Percentiles rank a stretch among this genome's conserved stretches.
phyloP scores from a whole-genome alignment of 2,113 vertebrate genomes.

The Eudorcas thomsonii region DNA sequence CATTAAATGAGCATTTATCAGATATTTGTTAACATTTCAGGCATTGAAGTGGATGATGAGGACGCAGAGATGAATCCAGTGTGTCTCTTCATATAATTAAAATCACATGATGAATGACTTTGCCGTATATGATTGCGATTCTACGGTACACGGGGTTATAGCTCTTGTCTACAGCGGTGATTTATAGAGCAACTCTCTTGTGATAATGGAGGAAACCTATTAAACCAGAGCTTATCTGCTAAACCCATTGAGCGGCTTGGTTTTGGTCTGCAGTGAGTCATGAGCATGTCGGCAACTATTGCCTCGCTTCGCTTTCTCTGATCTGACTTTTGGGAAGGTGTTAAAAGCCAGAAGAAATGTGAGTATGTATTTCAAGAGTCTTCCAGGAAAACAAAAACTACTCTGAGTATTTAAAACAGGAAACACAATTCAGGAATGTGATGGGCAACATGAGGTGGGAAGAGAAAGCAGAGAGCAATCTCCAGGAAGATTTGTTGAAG shows the following conservation, averaged over 20 bases:
- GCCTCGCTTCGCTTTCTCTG: background rate
- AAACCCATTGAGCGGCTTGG: no score
- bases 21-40: background rate
- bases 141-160: background rate
- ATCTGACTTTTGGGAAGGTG: background rate
- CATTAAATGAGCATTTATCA: background rate
- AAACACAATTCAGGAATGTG: background rate
- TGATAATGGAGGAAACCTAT: background rate
- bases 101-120: background rate
- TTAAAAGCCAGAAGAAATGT: background rate
- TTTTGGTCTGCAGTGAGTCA: background rate
- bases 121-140: background rate
- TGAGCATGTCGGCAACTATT: fast-evolving
- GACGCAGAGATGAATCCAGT: background rate
- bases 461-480: background rate
- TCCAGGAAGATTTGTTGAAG: background rate
- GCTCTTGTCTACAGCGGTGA: background rate
- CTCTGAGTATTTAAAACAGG: no score
- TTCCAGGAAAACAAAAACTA: background rate
- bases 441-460: fast-evolving
- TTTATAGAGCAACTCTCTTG: background rate
- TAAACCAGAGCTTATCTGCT: background rate
- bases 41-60: background rate
- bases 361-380: background rate
- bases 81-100: conserved; percentile 16